These are phyloP conservation scores for Scylla paramamosain DNA, from an alignment of 1,140 invertebrate species.

Conservation along the genomic window DNA sequence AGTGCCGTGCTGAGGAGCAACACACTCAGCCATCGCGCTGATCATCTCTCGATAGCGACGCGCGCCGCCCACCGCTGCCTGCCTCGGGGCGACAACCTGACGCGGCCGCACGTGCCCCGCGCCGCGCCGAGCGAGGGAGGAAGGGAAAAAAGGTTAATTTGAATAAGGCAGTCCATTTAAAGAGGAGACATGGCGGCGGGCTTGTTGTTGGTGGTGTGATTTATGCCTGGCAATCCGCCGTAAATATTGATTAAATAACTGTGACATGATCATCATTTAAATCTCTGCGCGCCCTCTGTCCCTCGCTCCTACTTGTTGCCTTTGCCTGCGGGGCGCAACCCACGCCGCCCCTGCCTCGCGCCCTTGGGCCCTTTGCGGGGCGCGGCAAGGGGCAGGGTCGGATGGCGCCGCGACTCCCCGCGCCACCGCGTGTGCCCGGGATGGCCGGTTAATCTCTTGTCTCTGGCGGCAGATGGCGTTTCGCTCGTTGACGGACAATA, in stretches of 20 bases:
- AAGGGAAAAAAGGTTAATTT: conserved; percentile 66
- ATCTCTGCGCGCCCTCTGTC: conserved; percentile 73
- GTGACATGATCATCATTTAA: conserved; percentile 78
- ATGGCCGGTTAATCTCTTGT: conserved; percentile 68
- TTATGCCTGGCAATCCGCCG: conserved; percentile 77
- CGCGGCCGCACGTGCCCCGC: background rate
- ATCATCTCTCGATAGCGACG: conserved; percentile 60
- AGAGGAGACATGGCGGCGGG: conserved; percentile 64
- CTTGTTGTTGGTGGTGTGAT: conserved; percentile 76
- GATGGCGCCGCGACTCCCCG: background rate
- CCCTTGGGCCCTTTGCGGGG: conserved; percentile 6
- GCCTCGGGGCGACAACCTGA: conserved; percentile 40
- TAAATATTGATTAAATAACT: conserved; percentile 78
- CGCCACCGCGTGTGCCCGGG: conserved; percentile 59
- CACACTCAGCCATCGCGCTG: conserved; percentile 36
- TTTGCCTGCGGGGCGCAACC: conserved; percentile 25
- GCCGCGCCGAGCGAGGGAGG: background rate
- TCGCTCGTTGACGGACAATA: conserved; percentile 77
- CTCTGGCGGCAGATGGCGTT: conserved; percentile 76
- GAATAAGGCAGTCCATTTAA: conserved; percentile 76
- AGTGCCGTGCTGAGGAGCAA: conserved; percentile 60
- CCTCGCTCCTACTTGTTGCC: conserved; percentile 73
- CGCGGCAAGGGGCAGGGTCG: conserved; percentile 25
- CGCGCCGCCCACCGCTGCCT: background rate
- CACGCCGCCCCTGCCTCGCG: background rate